Percentiles rank a stretch among this genome's conserved stretches.
phyloP scores from a whole-genome alignment of 2,797 vertebrate species.

The Eidolon dupreanum region DNA sequence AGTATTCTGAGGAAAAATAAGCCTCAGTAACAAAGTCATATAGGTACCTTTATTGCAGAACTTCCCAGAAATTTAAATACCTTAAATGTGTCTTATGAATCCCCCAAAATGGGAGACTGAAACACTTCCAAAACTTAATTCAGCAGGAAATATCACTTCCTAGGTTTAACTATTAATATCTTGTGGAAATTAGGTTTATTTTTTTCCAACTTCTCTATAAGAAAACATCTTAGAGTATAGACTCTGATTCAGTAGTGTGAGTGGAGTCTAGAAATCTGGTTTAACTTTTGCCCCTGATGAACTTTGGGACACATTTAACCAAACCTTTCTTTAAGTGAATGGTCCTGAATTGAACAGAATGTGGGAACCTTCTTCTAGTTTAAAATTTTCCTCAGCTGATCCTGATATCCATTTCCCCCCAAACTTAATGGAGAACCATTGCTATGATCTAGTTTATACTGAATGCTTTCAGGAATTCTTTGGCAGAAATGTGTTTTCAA shows the following conservation, averaged over 20 bases:
- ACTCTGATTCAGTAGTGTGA: background rate
- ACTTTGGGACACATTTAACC: background rate
- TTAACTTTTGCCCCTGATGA: background rate
- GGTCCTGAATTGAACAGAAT: conserved; percentile 12
- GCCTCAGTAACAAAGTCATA: conserved; percentile 9
- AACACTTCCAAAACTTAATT: conserved; percentile 12
- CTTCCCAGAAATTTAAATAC: conserved; percentile 13
- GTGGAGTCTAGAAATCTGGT: background rate
- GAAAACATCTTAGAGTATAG: background rate
- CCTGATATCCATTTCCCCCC: background rate
- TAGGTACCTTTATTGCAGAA: background rate
- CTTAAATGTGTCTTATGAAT: background rate
- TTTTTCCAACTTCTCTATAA: conserved; percentile 28
- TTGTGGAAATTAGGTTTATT: background rate
- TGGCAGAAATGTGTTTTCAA: conserved; percentile 16
- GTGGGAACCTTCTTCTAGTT: background rate
- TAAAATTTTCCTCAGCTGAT: background rate
- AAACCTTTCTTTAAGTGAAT: background rate
- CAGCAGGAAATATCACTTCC: conserved; percentile 10
- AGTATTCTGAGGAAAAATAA: conserved; percentile 37
- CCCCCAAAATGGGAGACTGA: background rate
- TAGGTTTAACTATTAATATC: background rate
- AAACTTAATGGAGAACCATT: background rate
- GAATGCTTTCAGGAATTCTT: background rate
- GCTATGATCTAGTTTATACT: background rate